Percentiles rank a stretch among this genome's conserved stretches.
These are phyloP conservation scores for Galaxea fascicularis DNA, from an alignment of 92 coral and sea anemone species.

Conservation along the genomic window DNA sequence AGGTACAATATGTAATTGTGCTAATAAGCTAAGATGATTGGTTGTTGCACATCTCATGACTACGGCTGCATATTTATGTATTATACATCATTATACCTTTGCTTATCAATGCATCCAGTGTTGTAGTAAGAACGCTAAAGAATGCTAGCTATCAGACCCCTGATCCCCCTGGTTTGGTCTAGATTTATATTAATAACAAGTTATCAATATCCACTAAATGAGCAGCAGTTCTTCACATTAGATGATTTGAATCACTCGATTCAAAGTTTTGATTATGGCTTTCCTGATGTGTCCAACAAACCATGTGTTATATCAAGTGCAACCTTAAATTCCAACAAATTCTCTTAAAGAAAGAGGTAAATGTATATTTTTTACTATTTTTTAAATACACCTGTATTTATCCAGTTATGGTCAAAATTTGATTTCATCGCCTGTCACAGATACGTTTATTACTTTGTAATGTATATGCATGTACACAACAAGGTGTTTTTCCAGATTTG, in stretches of 20 bases:
- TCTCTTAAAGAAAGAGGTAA: conserved; percentile 65
- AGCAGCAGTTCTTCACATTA: conserved; percentile 40
- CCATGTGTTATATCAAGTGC: conserved; percentile 40
- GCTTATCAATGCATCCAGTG: too few relatives aligned
- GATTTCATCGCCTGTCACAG: neutral
- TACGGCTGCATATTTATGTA: too few relatives aligned
- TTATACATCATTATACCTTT: too few relatives aligned
- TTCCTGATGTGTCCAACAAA: conserved; percentile 50
- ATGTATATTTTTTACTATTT: neutral
- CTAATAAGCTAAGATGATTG: too few relatives aligned
- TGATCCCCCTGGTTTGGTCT: too few relatives aligned
- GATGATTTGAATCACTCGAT: conserved; percentile 52
- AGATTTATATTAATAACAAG: too few relatives aligned
- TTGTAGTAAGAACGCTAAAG: too few relatives aligned
- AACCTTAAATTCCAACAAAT: conserved; percentile 50
- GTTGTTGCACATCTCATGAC: too few relatives aligned
- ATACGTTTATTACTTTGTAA: neutral
- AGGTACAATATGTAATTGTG: too few relatives aligned
- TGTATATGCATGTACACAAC: neutral
- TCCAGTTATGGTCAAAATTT: conserved; percentile 3
- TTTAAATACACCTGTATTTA: neutral
- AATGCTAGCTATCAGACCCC: too few relatives aligned
- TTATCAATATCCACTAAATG: too few relatives aligned
- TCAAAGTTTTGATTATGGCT: conserved; percentile 65
- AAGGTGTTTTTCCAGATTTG: neutral